Evolutionary conservation across 2,113 vertebrate genomes (phyloP).

Genomic region (Gila orcuttii): DNA sequence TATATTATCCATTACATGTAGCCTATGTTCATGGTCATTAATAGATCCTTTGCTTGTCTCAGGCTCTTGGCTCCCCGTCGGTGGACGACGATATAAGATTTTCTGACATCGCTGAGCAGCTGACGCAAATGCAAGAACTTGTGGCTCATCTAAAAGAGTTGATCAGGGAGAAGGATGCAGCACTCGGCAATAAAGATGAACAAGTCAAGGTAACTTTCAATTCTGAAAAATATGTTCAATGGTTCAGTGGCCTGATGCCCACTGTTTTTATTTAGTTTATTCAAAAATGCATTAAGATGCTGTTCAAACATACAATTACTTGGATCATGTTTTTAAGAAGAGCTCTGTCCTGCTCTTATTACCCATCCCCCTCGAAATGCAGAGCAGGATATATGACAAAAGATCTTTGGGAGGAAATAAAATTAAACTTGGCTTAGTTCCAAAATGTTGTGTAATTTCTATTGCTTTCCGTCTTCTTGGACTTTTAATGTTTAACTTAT

Average conservation of each 20-base stretch:
- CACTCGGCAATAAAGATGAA: slow-evolving; percentile 80
- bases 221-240: neutral
- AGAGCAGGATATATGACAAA: neutral
- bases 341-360: neutral
- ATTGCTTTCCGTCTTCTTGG: neutral
- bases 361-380: neutral
- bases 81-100: slow-evolving; percentile 36
- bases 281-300: neutral
- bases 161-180: slow-evolving; percentile 84
- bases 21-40: neutral
- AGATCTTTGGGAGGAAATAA: neutral
- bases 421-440: neutral
- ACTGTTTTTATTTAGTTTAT: neutral
- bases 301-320: neutral
- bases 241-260: neutral
- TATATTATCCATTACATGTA: neutral
- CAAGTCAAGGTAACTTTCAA: slow-evolving; percentile 79
- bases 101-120: slow-evolving; percentile 79
- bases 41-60: slow-evolving; percentile 11
- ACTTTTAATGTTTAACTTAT: slow-evolving; percentile 1
- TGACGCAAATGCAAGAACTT: slow-evolving; percentile 82
- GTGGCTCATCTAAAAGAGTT: slow-evolving; percentile 86
- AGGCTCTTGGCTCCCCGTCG: slow-evolving; percentile 72
- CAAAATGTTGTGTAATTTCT: neutral
- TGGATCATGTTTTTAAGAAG: neutral